Evolutionary conservation across 2,113 vertebrate genomes (phyloP), one percentile per base, ranked within the genome.

Genomic region (Polypterus bichir): DNA sequence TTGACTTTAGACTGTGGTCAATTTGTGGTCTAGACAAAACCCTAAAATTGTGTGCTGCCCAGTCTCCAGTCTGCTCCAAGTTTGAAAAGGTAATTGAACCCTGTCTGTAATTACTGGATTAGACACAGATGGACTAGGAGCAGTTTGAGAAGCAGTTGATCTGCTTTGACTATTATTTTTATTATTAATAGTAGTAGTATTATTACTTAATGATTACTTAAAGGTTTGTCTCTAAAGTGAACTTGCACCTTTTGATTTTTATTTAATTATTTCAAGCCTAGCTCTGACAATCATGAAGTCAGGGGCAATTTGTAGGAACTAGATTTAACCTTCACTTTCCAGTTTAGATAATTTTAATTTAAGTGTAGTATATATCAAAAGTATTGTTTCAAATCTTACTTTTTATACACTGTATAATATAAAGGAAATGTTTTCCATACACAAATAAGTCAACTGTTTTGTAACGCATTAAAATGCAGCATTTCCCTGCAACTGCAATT

Each of bases 191-290:
- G 27, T 27, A 27, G 27, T 27, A 27, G 27, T 27, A 27, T 27
- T 27, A 27, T 27, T 81, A 87, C 87, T 88, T 85, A 88, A 85
- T 87, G 86, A 89, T 88, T 86, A 85, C 83, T 83, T 88, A 85
- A 88, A 89, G 86, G 87, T 89, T 86, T 86, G 83, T 86, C 83
- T 88, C 86, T 80, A 86, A 84, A 89, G 86, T 83, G 83, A 75
- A 87, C 88, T 89, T 90, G 89, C 86, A 90, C 89, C 87, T 90
- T 79, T 79, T 89, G 87, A 89, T 86, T 81, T 87, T 89, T 89
- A 82, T 83, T 82, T 69, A 77, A 81, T 79, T 88, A 84, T 84
- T 85, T 73, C 64, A 81, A 82, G 88, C 74, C 76, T 71, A 79
- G 81, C 84, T 88, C 85, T 82, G 86, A 83, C 85, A 89, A 89